Base-by-base conservation (phyloP, 1,140 invertebrate genomes). In the Drosophila bipectinata region DNA sequence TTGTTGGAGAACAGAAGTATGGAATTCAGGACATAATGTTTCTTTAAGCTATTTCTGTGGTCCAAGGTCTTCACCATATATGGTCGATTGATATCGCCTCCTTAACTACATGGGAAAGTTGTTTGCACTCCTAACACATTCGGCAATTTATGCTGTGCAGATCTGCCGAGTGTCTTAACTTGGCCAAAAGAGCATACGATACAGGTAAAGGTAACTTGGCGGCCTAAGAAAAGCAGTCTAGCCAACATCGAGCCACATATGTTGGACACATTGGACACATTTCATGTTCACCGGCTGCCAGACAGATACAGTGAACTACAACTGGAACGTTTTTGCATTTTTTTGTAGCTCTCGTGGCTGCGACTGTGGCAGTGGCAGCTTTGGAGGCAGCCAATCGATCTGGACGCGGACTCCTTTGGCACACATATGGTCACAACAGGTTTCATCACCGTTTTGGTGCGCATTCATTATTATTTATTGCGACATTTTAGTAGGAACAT, bases 401-500 rank as follows among this genome's bases (percentile, higher is more conserved):
- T 85, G 28, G 72, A 76, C 51, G 53, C 30, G n/a, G 34, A 39
- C 77, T 77, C 74, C 78, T 78, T 49, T 51, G 57, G 48, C 39
- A 55, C 51, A 44, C 64, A 68, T 82, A 88, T 88, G 82, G 83
- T 76, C 83, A 76, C 75, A 87, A 82, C 82, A 69, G 82, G 82
- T 87, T 87, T 88, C 82, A 69, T 76, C 79, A 83, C 82, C 72
- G 64, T 69, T 83, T 79, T 69, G 59, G 75, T 67, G 68, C 81
- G 75, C 72, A 79, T 88, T 81, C 77, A 77, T 76, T 88, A 83
- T 83, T 83, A 87, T 88, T 87, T 77, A 87, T 88, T 88, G 82
- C 83, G 79, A 87, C 79, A 88, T 77, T 78, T 82, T 18, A 45
- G 56, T 51, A 56, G 52, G 66, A 68, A 79, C 72, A 79, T 83